phyloP scores from a whole-genome alignment of 2,113 vertebrate genomes.

The Phaethon lepturus region DNA sequence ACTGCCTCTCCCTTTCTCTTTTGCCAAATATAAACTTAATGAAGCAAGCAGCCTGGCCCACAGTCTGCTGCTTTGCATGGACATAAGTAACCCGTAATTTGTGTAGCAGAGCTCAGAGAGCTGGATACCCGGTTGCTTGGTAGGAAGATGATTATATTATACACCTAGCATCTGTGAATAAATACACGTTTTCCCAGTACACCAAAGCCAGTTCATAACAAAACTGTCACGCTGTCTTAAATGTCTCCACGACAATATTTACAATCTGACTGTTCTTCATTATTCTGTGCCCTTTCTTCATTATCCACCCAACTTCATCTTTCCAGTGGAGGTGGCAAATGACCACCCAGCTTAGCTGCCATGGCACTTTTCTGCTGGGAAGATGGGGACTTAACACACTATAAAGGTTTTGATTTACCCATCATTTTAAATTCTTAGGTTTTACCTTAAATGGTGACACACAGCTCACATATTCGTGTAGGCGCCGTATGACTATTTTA shows the following conservation, averaged over 20 bases:
- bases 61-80: neutral
- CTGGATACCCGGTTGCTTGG: rapidly evolving
- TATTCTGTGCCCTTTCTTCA: neutral
- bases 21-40: neutral
- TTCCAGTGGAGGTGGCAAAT: neutral
- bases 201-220: neutral
- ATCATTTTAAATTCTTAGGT: neutral
- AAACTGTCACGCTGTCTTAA: neutral
- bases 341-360: neutral
- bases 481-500: neutral
- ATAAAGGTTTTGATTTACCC: neutral
- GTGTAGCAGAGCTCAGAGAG: neutral
- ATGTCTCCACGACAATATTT: rapidly evolving
- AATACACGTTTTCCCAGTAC: neutral
- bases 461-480: neutral
- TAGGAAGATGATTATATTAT: neutral
- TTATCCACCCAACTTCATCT: neutral
- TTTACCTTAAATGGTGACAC: neutral
- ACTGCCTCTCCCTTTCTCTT: neutral
- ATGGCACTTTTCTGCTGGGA: neutral
- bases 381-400: neutral
- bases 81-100: neutral
- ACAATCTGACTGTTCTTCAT: neutral
- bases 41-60: neutral
- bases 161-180: neutral